Base-by-base conservation (phyloP, 2,797 vertebrate genomes). In the Sciurus vulgaris region DNA sequence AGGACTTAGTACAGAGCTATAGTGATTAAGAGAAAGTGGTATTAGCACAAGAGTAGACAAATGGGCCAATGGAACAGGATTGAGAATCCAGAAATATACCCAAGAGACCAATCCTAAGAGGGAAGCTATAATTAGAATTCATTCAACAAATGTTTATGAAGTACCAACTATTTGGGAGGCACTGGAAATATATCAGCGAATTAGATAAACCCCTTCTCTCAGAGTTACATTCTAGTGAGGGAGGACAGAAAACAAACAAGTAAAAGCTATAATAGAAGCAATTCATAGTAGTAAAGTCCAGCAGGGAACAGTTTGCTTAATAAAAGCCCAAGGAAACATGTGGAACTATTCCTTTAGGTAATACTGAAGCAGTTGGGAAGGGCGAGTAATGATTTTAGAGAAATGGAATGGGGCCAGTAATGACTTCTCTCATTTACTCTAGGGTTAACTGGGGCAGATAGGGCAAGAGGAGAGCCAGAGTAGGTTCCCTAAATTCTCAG, bases 51-150 rank as follows among this genome's bases (percentile, higher is more conserved):
- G 5, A 91, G 65, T 65, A 91, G 84, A 72, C 63, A 91, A 72
- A 77, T 56, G 41, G 35, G 47, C 74, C 88, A 91, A 20, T 85
- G 79, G 44, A 89, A 88, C 47, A 79, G 83, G 93, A 92, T 5
- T 51, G 54, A 85, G 47, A 73, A 85, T 72, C 38, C 56, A 94
- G 33, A 94, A 91, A 84, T 76, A 73, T 77, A 78, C 56, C 12
- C 65, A 78, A 92, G 85, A 79, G 41, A 79, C 47, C 17, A 79
- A 69, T 70, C 67, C 79, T 74, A 73, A 63, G 33, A 73, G 86
- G 86, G 86, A 86, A 86, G 15, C 59, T 76, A n/a, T 92, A 73
- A 84, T 94, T 89, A 73, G 30, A 92, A 92, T 44, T 92, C n/a
- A 92, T 33, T 92, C n/a, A 84, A 85, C 35, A 70, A 88, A 88